Percentiles rank a stretch among this genome's conserved stretches.
Conservation (phyloP, 2,888 invertebrate genomes). For the Petrolisthes manimaculis region DNA sequence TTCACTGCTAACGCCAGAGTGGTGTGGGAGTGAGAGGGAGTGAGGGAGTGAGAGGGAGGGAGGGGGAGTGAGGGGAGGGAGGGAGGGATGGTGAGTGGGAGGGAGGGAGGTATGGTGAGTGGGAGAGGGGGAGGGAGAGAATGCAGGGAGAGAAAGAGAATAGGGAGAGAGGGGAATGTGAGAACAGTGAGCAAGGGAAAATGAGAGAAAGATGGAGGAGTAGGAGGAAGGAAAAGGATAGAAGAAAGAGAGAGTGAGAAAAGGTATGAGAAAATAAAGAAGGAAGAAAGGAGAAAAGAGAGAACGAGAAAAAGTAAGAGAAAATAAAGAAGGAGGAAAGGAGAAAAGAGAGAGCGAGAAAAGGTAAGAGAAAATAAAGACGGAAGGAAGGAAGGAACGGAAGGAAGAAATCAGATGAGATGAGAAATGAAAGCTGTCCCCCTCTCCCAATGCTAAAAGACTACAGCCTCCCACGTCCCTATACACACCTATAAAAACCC, state of each 20-base stretch:
- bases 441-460: no score
- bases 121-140: not conserved
- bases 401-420: not conserved
- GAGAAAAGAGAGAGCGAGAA: not conserved
- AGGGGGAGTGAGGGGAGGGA: not conserved
- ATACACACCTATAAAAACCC: not conserved
- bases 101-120: not conserved
- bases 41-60: not conserved
- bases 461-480: no score
- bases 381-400: not conserved
- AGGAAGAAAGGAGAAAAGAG: not conserved
- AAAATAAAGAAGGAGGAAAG: conserved; percentile 1
- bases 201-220: no score
- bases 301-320: conserved; percentile 17
- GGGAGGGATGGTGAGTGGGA: not conserved
- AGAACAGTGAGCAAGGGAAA: not conserved
- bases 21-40: not conserved
- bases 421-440: no score
- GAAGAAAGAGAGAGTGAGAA: not conserved
- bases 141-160: not conserved
- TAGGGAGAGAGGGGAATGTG: not conserved
- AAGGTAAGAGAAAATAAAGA: not conserved
- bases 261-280: not conserved
- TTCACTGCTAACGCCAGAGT: no score
- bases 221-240: not conserved